phyloP scores from a whole-genome alignment of 2,113 vertebrate species.

The Elaphurus davidianus region DNA sequence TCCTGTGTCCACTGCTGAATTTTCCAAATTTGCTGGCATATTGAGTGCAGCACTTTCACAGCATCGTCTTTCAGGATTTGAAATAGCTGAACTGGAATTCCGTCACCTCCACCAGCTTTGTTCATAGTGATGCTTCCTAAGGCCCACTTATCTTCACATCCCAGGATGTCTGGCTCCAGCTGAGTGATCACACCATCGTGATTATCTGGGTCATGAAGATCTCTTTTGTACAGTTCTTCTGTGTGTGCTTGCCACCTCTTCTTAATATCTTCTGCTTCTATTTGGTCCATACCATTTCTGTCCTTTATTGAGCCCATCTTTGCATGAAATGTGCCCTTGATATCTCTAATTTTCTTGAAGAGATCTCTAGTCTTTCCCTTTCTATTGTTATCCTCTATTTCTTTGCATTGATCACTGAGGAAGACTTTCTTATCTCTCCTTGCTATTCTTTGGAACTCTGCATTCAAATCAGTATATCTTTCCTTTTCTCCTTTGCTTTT shows the following conservation, averaged over 20 bases:
- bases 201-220: not conserved
- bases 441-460: too few species aligned
- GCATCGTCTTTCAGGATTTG: not conserved
- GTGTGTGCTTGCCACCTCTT: not conserved
- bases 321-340: too few species aligned
- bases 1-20: not conserved
- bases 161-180: not conserved
- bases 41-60: not conserved
- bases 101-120: not conserved
- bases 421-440: too few species aligned
- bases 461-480: not conserved
- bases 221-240: not conserved
- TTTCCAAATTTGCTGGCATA: not conserved
- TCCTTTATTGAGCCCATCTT: too few species aligned
- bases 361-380: too few species aligned
- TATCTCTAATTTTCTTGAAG: too few species aligned
- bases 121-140: rapidly evolving
- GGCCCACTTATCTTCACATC: not conserved
- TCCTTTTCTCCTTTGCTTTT: not conserved
- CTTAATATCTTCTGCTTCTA: not conserved
- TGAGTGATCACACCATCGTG: not conserved
- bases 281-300: not conserved
- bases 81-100: not conserved
- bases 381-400: too few species aligned
- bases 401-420: too few species aligned